Evolutionary conservation across 1,140 invertebrate genomes (phyloP).

Genomic region (Pomacea maculata): DNA sequence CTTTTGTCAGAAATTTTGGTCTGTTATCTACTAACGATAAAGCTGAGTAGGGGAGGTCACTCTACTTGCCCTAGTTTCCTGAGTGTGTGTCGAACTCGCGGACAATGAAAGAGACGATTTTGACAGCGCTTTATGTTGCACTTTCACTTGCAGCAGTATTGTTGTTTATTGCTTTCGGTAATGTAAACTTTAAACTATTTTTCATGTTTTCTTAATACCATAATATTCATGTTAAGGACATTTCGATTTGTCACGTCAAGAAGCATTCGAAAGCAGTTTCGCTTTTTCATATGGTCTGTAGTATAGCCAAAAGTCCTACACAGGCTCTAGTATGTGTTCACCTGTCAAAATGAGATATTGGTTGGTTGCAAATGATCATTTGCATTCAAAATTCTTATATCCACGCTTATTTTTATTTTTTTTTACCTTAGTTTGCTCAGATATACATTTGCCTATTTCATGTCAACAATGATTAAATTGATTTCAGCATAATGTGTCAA

Average conservation of each 20-base stretch:
- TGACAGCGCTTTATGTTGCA: slow-evolving; percentile 67
- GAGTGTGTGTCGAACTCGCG: neutral
- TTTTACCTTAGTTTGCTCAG: too few species aligned
- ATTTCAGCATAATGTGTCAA: slow-evolving; percentile 12
- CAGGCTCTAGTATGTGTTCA: too few species aligned
- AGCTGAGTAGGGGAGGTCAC: slow-evolving; percentile 1
- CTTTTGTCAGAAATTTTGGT: too few species aligned
- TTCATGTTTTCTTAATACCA: neutral
- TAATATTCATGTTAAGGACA: neutral
- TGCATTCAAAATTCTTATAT: too few species aligned
- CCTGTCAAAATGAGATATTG: too few species aligned
- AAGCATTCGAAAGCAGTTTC: neutral
- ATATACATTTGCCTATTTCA: too few species aligned
- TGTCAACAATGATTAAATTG: neutral
- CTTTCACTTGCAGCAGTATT: slow-evolving; percentile 67
- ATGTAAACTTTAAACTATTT: slow-evolving; percentile 34
- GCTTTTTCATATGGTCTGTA: too few species aligned
- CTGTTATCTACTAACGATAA: too few species aligned
- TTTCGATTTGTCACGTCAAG: neutral
- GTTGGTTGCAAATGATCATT: too few species aligned
- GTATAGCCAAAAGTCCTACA: too few species aligned
- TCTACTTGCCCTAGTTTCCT: neutral
- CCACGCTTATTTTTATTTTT: too few species aligned
- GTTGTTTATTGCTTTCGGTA: slow-evolving; percentile 68
- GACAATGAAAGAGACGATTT: slow-evolving; percentile 67